Evolutionary conservation across 2,797 vertebrate genomes (phyloP).

Genomic region (Manis pentadactyla): DNA sequence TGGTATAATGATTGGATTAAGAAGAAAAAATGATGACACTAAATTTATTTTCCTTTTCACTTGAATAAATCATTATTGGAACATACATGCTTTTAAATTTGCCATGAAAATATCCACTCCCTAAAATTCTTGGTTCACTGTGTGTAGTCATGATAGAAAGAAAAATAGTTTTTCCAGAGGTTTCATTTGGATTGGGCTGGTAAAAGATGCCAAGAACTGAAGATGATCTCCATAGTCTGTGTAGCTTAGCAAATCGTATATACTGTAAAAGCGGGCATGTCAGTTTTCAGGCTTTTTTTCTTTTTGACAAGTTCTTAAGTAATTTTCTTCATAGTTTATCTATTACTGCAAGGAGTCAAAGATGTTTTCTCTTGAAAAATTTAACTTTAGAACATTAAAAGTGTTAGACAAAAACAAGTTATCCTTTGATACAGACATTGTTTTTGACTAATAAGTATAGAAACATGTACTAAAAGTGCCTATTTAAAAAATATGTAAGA

Average conservation of each 20-base stretch:
- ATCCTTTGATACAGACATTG: not conserved
- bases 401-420: not conserved
- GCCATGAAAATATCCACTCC: not conserved
- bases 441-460: not conserved
- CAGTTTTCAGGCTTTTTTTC: not conserved
- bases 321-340: not conserved
- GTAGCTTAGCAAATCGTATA: not conserved
- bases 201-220: not conserved
- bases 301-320: not conserved
- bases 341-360: not conserved
- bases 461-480: not conserved
- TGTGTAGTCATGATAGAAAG: not conserved
- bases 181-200: constrained; percentile 11
- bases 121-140: constrained; percentile 9
- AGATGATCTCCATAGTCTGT: not conserved
- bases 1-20: not conserved
- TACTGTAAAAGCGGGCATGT: not conserved
- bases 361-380: not conserved
- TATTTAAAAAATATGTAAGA: not conserved
- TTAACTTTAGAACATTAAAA: not conserved
- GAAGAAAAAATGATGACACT: not conserved
- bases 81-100: not conserved
- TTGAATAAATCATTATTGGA: not conserved
- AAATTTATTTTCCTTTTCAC: not conserved
- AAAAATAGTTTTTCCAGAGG: not conserved